A percentile compares a stretch with the other conserved stretches of the same genome.
Evolutionary conservation across 2,888 invertebrate species (phyloP).

Genomic region (Agonopterix alstromeriana): DNA sequence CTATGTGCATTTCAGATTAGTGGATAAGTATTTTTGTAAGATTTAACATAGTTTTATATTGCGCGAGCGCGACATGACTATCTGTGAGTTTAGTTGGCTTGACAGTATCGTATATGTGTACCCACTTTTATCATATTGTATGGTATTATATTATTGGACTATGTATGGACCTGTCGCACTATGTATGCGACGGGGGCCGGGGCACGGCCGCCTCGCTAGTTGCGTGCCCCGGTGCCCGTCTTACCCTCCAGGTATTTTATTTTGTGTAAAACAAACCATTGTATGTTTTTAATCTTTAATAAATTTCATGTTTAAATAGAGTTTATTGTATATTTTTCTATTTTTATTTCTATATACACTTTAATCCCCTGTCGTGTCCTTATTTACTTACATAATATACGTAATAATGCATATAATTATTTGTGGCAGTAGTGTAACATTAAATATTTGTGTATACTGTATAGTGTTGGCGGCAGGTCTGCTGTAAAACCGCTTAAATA

Average conservation of each 20-base stretch:
- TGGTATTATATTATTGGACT: conserved; percentile 72
- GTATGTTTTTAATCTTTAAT: conserved; percentile 75
- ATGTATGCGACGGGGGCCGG: conserved; percentile 44
- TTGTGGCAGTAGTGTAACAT: conserved; percentile 68
- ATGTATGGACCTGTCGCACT: conserved; percentile 71
- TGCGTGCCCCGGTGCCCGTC: conserved; percentile 34
- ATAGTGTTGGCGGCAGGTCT: conserved; percentile 55
- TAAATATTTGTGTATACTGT: conserved; percentile 56
- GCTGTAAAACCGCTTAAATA: conserved; percentile 56
- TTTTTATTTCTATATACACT: conserved; percentile 64
- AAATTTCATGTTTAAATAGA: conserved; percentile 76
- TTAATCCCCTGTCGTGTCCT: conserved; percentile 55
- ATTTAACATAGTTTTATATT: conserved; percentile 72
- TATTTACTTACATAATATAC: conserved; percentile 61
- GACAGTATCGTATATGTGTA: conserved; percentile 73
- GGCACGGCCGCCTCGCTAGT: conserved; percentile 32
- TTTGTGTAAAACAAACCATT: conserved; percentile 73
- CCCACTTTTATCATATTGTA: conserved; percentile 67
- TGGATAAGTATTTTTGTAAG: conserved; percentile 77
- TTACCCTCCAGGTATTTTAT: conserved; percentile 72
- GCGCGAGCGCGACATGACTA: conserved; percentile 72
- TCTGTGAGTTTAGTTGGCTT: conserved; percentile 71
- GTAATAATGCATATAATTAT: conserved; percentile 56
- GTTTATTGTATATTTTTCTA: conserved; percentile 75
- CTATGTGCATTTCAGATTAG: conserved; percentile 75